Evolutionary conservation across 2,113 vertebrate species (phyloP), one percentile per base, ranked within the genome.

Genomic region (Crotalus tigris): DNA sequence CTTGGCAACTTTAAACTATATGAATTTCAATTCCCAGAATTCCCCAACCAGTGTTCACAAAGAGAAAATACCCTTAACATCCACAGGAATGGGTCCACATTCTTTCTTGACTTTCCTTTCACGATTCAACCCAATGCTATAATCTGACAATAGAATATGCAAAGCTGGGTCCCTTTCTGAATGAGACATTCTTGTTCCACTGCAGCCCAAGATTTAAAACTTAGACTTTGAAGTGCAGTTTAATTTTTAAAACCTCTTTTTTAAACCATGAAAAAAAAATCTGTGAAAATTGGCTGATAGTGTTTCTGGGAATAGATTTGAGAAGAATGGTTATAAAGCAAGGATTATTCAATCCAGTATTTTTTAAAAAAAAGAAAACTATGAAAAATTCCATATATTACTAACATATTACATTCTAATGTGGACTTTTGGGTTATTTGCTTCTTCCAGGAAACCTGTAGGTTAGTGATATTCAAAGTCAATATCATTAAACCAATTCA

Each of bases 171-270:
- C 8, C 33, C 7, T 81, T 44, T 81, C 75, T 81, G 33, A 81
- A 9, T 81, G 75, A 81, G 33, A 17, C 75, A 44, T 44, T 81
- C 17, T 81, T 44, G 7, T 44, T 81, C 17, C 75, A 44, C 19
- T 81, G 75, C 33, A 39, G 69, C 33, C n/a, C 69, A 0, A 19
- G 0, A 0, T 33, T 87, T 95, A 3, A 0, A 11, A 19, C 51
- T 61, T n/a, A 53, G 15, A 2, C 5, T 87, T 81, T 24, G 10
- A 90, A 90, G 92, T 39, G 1, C 46, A 8, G 3, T 1, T 1
- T 5, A 81, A 81, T 81, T 81, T 44, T 21, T 44, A 44, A 44
- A 81, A 21, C 1, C 17, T 21, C 33, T 81, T 21, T 81, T 81
- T 21, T 81, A 81, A 44, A 44, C 17, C 75, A 81, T 0, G 1